Conservation (phyloP, 2,888 invertebrate species). For the Nowickia ferox region DNA sequence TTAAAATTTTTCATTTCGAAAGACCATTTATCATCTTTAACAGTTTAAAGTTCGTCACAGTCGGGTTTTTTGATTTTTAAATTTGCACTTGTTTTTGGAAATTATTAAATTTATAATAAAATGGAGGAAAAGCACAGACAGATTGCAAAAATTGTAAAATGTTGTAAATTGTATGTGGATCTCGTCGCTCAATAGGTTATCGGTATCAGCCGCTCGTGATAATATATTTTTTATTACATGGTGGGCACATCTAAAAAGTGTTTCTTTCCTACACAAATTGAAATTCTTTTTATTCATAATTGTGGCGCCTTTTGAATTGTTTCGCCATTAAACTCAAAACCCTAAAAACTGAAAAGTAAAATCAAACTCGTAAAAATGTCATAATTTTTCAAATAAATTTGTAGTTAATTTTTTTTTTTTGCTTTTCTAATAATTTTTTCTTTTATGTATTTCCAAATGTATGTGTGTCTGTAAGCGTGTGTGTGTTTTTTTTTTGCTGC, state of each 20-base stretch:
- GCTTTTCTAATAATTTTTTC: background rate
- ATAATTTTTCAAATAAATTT: constrained; percentile 39
- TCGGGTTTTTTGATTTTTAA: no score
- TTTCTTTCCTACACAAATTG: background rate
- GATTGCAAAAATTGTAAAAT: no score
- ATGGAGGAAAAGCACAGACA: no score
- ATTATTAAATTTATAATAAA: no score
- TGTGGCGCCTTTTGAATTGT: constrained; percentile 44
- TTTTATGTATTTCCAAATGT: background rate
- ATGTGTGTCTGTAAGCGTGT: background rate
- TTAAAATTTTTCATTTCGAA: no score
- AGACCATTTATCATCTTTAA: no score
- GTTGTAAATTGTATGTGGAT: no score
- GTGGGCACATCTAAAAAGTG: background rate
- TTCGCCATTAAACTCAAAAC: constrained; percentile 18
- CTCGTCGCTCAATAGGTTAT: no score
- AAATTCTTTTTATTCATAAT: background rate
- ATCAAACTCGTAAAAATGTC: constrained; percentile 47
- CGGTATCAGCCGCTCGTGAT: background rate
- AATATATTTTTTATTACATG: background rate
- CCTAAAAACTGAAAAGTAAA: background rate
- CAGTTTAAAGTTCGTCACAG: no score
- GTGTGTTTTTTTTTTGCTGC: background rate
- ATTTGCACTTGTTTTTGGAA: no score
- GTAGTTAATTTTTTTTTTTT: background rate